phyloP scores from a whole-genome alignment of 2,797 vertebrate genomes.

The Sternarchorhynchus goeldii region DNA sequence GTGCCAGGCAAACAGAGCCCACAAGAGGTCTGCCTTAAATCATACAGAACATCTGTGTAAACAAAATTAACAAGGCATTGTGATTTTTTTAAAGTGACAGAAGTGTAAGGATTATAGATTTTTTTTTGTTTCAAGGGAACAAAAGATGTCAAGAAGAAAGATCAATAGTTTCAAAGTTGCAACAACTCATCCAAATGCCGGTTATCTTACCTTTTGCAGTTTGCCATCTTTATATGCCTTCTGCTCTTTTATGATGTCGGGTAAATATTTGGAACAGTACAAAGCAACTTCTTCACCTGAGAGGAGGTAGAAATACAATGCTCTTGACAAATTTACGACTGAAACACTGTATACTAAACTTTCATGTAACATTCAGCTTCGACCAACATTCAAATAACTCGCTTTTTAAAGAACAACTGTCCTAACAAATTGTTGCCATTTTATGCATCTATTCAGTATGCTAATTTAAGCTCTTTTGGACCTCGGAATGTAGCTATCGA shows the following conservation, averaged over 20 bases:
- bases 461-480: too few species aligned
- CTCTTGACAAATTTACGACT: too few species aligned
- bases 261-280: constrained; percentile 98
- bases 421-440: neutral
- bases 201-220: constrained; percentile 87
- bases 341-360: neutral
- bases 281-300: constrained; percentile 96
- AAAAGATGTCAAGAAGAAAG: neutral
- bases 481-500: too few species aligned
- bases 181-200: neutral
- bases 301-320: constrained; percentile 44
- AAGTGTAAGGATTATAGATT: neutral
- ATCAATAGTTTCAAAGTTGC: neutral
- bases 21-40: neutral
- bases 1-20: neutral
- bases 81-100: neutral
- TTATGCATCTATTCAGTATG: too few species aligned
- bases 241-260: constrained; percentile 95
- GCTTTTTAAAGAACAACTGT: neutral
- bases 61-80: constrained; percentile 5
- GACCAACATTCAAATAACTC: too few species aligned
- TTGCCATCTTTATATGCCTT: constrained; percentile 96
- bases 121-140: neutral
- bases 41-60: constrained; percentile 7
- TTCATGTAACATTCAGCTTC: too few species aligned